Evolutionary conservation across 2,888 invertebrate species (phyloP), one percentile per base, ranked within the genome.

Genomic region (Andrena fulva): DNA sequence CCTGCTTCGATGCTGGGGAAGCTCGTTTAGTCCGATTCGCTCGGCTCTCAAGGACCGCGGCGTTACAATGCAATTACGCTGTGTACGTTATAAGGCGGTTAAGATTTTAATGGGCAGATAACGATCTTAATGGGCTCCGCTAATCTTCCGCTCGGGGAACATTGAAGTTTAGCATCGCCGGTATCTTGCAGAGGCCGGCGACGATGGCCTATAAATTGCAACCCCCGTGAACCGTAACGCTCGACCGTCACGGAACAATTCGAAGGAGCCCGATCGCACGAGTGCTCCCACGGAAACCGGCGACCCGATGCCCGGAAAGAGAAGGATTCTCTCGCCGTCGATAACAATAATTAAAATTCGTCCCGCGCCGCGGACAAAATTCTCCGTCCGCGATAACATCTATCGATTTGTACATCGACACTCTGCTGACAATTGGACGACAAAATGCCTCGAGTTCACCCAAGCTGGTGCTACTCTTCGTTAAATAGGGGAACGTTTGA

Each of bases 151-250:
- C 12, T 29, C 50, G 27, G 33, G 59, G 27, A 67, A 59, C 56
- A 60, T 16, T 42, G 71, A 48, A 80, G 60, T 76, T 81, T 64
- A 67, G 63, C 76, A 24, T 33, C 50, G 16, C 31, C 27, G 56
- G 48, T 62, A 59, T 62, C 48, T 48, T 8, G 68, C 56, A 1
- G 35, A 33, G 56, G 35, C 33, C 73, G 42, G 50, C 72, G 69
- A 71, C 71, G 71, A 71, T 24, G 24, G 67, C 31, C 70, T 64
- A 70, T 82, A 85, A 85, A 82, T 85, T 85, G 75, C 56, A 68
- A 33, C 56, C 33, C 24, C 70, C 20, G 31, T 29, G 54, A 50
- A 48, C 54, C 70, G 63, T 77, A 84, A 83, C 60, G 76, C 76
- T 62, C 79, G 29, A 33, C 31, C 68, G 73, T 59, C 69, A 84